Conservation (phyloP, 2,888 invertebrate species). For the Lithophane leautieri region DNA sequence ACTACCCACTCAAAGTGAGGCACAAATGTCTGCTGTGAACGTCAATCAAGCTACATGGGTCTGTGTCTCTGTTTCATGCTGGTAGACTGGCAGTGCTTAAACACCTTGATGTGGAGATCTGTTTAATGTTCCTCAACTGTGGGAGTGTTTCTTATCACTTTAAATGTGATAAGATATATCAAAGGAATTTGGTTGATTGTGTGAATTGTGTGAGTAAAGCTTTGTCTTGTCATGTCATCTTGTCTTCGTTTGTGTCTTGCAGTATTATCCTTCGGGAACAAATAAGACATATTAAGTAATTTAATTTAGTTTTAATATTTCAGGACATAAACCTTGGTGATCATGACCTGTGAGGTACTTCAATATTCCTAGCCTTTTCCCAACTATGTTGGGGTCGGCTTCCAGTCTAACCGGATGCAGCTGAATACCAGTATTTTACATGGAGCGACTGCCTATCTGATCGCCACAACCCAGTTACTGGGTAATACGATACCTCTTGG, state of each 20-base stretch:
- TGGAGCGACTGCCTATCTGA: no score
- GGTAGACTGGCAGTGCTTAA: neutral
- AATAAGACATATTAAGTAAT: neutral
- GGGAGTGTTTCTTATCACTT: slow-evolving; percentile 18
- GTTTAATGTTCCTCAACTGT: slow-evolving; percentile 4
- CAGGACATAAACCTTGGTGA: no score
- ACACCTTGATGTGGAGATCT: slow-evolving; percentile 12
- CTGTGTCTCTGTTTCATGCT: slow-evolving; percentile 1
- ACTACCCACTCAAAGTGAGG: slow-evolving; percentile 35
- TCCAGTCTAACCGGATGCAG: no score
- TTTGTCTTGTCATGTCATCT: neutral
- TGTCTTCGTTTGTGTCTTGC: neutral
- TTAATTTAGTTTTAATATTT: no score
- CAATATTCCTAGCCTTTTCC: no score
- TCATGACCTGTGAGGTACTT: no score
- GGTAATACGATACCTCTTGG: no score
- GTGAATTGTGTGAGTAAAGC: neutral
- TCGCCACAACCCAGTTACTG: no score
- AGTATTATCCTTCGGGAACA: neutral
- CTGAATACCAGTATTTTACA: no score
- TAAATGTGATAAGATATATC: neutral
- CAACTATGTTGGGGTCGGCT: no score
- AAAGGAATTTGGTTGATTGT: neutral
- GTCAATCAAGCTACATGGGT: slow-evolving; percentile 36
- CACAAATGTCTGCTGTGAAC: slow-evolving; percentile 15